Conservation (phyloP, 2,113 vertebrate species). For the Macaca mulatta region DNA sequence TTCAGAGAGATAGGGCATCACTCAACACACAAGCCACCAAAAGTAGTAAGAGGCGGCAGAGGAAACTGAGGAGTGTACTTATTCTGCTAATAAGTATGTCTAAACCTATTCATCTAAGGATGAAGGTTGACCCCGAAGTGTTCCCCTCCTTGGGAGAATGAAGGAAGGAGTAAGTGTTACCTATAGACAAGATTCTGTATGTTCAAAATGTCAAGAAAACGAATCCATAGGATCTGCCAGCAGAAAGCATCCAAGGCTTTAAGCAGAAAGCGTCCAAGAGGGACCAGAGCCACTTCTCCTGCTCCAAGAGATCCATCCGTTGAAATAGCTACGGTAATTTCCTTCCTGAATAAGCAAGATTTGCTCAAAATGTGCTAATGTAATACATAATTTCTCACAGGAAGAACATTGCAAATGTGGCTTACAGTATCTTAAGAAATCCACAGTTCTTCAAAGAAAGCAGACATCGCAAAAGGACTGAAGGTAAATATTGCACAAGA, state of each 20-base stretch:
- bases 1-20: background rate
- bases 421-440: conserved; percentile 35
- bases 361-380: background rate
- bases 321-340: background rate
- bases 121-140: background rate
- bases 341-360: conserved; percentile 6
- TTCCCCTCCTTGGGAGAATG: background rate
- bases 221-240: background rate
- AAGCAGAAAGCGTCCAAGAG: background rate
- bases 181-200: background rate
- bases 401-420: conserved; percentile 21
- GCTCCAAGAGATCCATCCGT: background rate
- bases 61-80: background rate
- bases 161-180: background rate
- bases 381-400: background rate
- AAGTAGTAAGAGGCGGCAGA: background rate
- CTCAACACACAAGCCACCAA: background rate
- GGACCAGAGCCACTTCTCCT: background rate
- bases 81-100: background rate
- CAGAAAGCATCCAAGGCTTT: background rate
- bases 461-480: background rate
- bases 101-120: background rate
- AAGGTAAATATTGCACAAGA: background rate
- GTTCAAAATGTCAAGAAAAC: background rate
- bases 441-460: background rate